phyloP scores from a whole-genome alignment of 2,888 invertebrate genomes.

The Rhorus exstirpatorius region DNA sequence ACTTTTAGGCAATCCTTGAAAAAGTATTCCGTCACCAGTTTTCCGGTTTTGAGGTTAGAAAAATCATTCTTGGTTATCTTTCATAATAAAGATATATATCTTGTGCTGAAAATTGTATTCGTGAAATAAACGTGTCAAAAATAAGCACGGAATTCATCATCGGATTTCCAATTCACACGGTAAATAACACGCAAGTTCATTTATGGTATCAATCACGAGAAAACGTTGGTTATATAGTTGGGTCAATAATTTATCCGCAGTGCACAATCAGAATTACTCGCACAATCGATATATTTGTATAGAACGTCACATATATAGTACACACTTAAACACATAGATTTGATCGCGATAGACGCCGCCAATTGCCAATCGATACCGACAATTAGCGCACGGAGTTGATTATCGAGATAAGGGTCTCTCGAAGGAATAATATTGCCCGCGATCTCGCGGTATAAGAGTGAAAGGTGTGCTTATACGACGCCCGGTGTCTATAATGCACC shows the following conservation, averaged over 20 bases:
- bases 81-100: too few relatives aligned
- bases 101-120: too few relatives aligned
- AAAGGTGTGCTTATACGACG: conserved; percentile 40
- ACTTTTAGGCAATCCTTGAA: too few relatives aligned
- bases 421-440: conserved; percentile 24
- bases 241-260: conserved; percentile 40
- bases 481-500: conserved; percentile 18
- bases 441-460: conserved; percentile 17
- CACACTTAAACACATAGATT: background rate
- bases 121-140: background rate
- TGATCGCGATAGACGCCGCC: conserved; percentile 36
- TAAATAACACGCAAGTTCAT: conserved; percentile 17
- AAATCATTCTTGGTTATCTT: too few relatives aligned
- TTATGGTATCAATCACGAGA: conserved; percentile 44
- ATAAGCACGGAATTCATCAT: conserved; percentile 13
- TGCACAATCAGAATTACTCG: conserved; percentile 9
- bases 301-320: conserved; percentile 6
- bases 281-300: conserved; percentile 16
- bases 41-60: too few relatives aligned
- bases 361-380: conserved; percentile 58
- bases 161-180: conserved; percentile 32
- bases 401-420: conserved; percentile 54
- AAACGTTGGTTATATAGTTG: conserved; percentile 29
- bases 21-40: too few relatives aligned
- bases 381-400: conserved; percentile 55